Base-by-base conservation (phyloP, 1,140 invertebrate species). In the Pseudomyrmex gracilis region DNA sequence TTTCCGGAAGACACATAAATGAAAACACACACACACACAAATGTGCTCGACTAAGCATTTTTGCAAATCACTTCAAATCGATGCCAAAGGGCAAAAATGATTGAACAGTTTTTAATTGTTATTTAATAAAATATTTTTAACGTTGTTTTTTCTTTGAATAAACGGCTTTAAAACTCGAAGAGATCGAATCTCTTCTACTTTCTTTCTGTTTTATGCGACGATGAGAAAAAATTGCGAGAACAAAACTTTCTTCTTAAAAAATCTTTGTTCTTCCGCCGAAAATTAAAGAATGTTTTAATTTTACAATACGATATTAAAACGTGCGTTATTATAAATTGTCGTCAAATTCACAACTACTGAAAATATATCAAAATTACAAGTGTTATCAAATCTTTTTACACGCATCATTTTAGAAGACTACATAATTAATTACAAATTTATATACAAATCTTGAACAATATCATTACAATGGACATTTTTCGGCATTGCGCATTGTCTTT, bases 21-120 rank as follows among this genome's bases (percentile, higher is more conserved):
- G n/a, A 45, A 12, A 51, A 57, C 43, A 43, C 2, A 43, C 15
- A 74, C 58, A 17, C 45, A 3, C 13, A 57, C 20, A 51, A 73
- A 76, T 66, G 70, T 77, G 53, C 66, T 55, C 73, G 83, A 67
- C 34, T 34, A 34, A 34, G 34, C 34, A 34, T 34, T 34, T 34
- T 34, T 34, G 34, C 66, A 64, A 45, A 22, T n/a, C 17, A 64
- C 2, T 51, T 49, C 13, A 58, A 43, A 24, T 43, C 7, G 34
- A 34, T 12, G 7, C 2, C 24, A 12, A 47, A 63, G 22, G 1
- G 24, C 43, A 13, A 22, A 45, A 47, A 49, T 63, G 45, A 13
- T 34, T 57, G 5, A 8, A 66, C 12, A 12, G 17, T 3, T 58
- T 64, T 64, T n/a, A 20, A 49, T 66, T 58, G 34, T 82, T 61